A percentile compares a stretch with the other conserved stretches of the same genome.
Evolutionary conservation across 1,140 invertebrate species (phyloP).

Genomic region (Acromyrmex charruanus): DNA sequence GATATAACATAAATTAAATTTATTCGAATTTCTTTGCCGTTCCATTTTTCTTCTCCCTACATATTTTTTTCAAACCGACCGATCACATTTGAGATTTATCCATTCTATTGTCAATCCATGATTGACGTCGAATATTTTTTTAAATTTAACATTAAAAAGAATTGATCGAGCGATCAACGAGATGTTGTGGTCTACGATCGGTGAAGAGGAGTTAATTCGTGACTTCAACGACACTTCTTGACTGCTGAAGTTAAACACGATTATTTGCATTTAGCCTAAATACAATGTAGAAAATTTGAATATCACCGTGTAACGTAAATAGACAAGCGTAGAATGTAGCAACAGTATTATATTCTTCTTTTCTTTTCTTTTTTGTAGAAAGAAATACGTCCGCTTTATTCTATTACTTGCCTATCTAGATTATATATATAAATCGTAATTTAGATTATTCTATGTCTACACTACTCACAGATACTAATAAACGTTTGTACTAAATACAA

Average conservation of each 20-base stretch:
- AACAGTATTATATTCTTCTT: not conserved
- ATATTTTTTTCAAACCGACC: slow-evolving; percentile 23
- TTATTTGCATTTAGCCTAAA: slow-evolving; percentile 51
- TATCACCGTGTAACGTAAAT: slow-evolving; percentile 39
- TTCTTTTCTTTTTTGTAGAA: not conserved
- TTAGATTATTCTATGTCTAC: slow-evolving; percentile 47
- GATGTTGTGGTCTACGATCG: slow-evolving; percentile 42
- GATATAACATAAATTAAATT: not conserved
- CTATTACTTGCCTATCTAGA: slow-evolving; percentile 25
- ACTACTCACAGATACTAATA: slow-evolving; percentile 13
- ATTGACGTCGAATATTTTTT: not conserved
- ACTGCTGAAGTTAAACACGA: slow-evolving; percentile 52
- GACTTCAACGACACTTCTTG: slow-evolving; percentile 45
- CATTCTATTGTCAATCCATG: slow-evolving; percentile 9
- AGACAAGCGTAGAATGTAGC: slow-evolving; percentile 12
- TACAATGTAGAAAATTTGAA: slow-evolving; percentile 55
- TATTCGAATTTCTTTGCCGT: slow-evolving; percentile 11
- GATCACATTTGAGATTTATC: slow-evolving; percentile 48
- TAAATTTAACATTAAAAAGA: slow-evolving; percentile 2
- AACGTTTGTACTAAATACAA: slow-evolving; percentile 46
- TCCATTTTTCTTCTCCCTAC: slow-evolving; percentile 24
- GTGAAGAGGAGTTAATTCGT: slow-evolving; percentile 56
- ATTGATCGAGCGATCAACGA: slow-evolving; percentile 28
- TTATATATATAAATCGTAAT: slow-evolving; percentile 30
- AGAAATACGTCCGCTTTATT: slow-evolving; percentile 8